Base-by-base conservation (phyloP, 2,888 invertebrate species). In the Melanargia galathea region DNA sequence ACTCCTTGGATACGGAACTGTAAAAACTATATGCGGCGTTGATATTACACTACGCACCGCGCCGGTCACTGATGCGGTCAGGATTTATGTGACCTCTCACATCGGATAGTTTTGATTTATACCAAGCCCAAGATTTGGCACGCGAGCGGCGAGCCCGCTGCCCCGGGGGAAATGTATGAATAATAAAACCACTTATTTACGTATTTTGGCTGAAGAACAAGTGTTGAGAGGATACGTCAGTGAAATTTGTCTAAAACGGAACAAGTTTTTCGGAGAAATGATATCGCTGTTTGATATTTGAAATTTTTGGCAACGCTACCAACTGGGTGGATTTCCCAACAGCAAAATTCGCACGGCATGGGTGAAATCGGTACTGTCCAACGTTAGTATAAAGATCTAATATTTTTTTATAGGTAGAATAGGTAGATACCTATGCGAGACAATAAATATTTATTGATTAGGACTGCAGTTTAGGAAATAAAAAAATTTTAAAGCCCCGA, bases 171-270 rank as follows among this genome's bases (percentile, higher is more conserved):
- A 11, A 30, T 18, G 40, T 43, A 43, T 46, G 45, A 57, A 57
- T 57, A 30, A 57, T 33, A 45, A 45, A 33, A 57, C 40, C 30
- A 45, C 11, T 43, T 45, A 43, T 45, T 45, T 45, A 26, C 18
- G 30, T 26, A 46, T 57, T 24, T 45, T 45, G 26, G 22, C 30
- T 10, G 38, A 55, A n/a, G 22, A 40, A 24, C 38, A 10, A 38
- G 55, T 5, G 40, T 40, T 22, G 49, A 49, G 16, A 49, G 16
- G 26, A 49, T 30, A 30, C 49, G 49, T 49, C 49, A 30, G 16
- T 26, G 26, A 16, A 26, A 26, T 26, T 26, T 10, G 26, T 49
- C 49, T 26, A 16, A 26, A 49, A 16, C 26, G 24, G 49, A 26
- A 49, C 26, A 49, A 48, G 13, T 24, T 22, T 11, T 48, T 48